Conservation (phyloP, 2,888 invertebrate genomes). For the Notocelia uddmanniana region DNA sequence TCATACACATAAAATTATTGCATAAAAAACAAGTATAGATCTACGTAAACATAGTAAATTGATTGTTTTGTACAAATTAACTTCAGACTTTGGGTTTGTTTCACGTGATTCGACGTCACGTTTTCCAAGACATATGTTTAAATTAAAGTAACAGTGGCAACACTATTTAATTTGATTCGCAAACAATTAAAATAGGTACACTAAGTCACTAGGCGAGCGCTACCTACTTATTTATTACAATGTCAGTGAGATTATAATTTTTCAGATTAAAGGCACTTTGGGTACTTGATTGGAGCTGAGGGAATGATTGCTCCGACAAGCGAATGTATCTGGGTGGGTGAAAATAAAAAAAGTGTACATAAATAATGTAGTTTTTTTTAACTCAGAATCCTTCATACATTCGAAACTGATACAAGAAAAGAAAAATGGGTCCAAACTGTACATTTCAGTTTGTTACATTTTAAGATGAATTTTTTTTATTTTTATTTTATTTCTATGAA, state of each 20-base stretch:
- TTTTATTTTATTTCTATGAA: too few relatives aligned
- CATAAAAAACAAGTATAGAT: conserved; percentile 25
- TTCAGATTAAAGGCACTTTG: conserved; percentile 60
- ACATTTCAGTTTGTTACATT: too few relatives aligned
- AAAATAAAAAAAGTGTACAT: too few relatives aligned
- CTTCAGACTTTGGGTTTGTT: conserved; percentile 33
- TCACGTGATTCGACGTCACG: conserved; percentile 16
- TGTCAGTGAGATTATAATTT: not conserved
- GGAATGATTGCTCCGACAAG: not conserved
- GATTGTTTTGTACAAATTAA: conserved; percentile 30
- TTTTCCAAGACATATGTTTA: not conserved
- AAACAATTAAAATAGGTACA: not conserved
- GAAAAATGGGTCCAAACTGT: too few relatives aligned
- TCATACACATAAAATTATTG: conserved; percentile 3
- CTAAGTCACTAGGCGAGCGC: not conserved
- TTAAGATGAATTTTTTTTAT: too few relatives aligned
- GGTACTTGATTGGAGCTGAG: conserved; percentile 17
- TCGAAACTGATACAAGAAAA: too few relatives aligned
- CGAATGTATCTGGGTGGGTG: not conserved
- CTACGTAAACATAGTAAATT: conserved; percentile 28
- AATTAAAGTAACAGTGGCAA: not conserved
- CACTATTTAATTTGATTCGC: not conserved
- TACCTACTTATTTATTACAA: not conserved
- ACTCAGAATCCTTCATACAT: too few relatives aligned
- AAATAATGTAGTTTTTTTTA: too few relatives aligned